Conservation (phyloP, 2,888 invertebrate species). For the Polydesmus complanatus region DNA sequence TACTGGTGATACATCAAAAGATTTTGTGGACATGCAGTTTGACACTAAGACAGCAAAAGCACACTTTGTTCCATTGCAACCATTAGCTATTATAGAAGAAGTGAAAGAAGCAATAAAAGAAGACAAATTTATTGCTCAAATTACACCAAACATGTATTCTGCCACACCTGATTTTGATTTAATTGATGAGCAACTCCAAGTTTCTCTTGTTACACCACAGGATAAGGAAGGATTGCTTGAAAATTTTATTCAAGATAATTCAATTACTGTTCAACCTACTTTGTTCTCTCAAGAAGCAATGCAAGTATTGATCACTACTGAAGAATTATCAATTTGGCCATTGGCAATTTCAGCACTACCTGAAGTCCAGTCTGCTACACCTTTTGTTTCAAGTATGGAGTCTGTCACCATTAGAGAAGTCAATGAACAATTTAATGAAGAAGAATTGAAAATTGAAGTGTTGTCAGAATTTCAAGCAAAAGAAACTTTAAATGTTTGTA, state of each 20-base stretch:
- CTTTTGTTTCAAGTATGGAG: slow-evolving; percentile 8
- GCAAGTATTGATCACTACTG: slow-evolving; percentile 8
- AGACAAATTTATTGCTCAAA: background rate
- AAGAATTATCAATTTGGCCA: slow-evolving; percentile 11
- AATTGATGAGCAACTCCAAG: background rate
- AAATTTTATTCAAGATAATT: background rate
- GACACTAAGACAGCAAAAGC: background rate
- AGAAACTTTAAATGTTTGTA: background rate
- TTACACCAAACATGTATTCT: background rate
- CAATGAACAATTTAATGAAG: slow-evolving; percentile 6
- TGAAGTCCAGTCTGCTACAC: slow-evolving; percentile 6
- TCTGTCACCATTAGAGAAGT: slow-evolving; percentile 15
- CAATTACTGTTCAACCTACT: slow-evolving; percentile 1
- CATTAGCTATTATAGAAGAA: background rate
- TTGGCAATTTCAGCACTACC: slow-evolving; percentile 1
- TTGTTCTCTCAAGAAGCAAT: slow-evolving; percentile 12
- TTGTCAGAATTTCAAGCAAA: background rate
- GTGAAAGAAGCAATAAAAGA: background rate
- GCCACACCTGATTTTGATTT: background rate
- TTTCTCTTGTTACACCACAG: background rate
- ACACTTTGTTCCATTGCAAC: background rate
- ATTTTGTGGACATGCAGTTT: background rate
- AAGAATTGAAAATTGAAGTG: background rate
- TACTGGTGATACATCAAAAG: background rate
- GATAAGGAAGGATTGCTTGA: background rate